Percentiles rank a stretch among this genome's conserved stretches.
phyloP scores from a whole-genome alignment of 2,888 invertebrate genomes.

The Meliscaeva auricollis region DNA sequence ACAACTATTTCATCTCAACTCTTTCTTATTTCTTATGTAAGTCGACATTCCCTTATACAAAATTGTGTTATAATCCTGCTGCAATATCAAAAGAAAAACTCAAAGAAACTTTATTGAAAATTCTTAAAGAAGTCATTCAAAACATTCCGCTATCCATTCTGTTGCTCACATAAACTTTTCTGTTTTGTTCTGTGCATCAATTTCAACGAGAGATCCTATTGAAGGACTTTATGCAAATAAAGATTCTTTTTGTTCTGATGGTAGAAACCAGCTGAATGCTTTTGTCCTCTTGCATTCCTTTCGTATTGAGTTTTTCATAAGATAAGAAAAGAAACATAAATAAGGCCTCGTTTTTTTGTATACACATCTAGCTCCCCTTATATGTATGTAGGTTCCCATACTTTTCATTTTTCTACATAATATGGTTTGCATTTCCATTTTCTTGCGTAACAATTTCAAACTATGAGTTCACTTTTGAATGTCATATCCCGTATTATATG shows the following conservation, averaged over 20 bases:
- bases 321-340: constrained; percentile 3
- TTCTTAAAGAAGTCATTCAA: constrained; percentile 22
- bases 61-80: not conserved
- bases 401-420: not conserved
- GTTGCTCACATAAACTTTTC: constrained; percentile 13
- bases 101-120: constrained; percentile 6
- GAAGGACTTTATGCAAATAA: constrained; percentile 52
- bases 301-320: constrained; percentile 1
- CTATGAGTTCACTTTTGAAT: constrained; percentile 57
- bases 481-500: constrained; percentile 43
- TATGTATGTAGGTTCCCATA: no score
- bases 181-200: constrained; percentile 34
- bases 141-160: constrained; percentile 17
- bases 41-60: no score
- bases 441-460: constrained; percentile 40
- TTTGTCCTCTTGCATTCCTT: constrained; percentile 31
- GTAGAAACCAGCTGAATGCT: constrained; percentile 8
- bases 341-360: constrained; percentile 1
- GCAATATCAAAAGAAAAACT: not conserved
- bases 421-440: constrained; percentile 30
- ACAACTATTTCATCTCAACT: no score
- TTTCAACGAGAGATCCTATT: constrained; percentile 25
- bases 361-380: not conserved
- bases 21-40: no score
- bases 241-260: not conserved